These are phyloP conservation scores for Eupeodes luniger DNA, from an alignment of 2,888 invertebrate species.

Conservation along the genomic window DNA sequence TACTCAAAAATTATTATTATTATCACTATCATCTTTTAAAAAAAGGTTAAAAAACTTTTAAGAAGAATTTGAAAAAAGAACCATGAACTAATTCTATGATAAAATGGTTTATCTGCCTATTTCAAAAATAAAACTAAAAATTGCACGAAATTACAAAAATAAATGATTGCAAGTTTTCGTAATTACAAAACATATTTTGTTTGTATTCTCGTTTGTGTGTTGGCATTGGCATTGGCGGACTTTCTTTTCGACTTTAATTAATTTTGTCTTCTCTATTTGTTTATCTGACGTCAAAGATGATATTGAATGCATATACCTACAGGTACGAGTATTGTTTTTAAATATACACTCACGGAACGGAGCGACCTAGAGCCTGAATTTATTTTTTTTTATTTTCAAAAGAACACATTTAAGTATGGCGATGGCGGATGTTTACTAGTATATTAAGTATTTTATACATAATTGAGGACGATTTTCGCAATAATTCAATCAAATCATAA, in stretches of 20 bases:
- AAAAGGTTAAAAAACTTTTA: no score
- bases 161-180: background rate
- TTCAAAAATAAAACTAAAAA: background rate
- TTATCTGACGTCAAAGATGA: conserved; percentile 12
- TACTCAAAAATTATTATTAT: no score
- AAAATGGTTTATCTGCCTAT: background rate
- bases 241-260: background rate
- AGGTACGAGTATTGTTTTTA: no score
- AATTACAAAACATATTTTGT: background rate
- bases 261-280: background rate
- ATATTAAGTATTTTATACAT: no score
- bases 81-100: no score
- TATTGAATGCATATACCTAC: conserved; percentile 2
- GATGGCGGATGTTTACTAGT: no score
- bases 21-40: no score
- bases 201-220: background rate
- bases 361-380: conserved; percentile 6
- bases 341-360: background rate
- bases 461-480: no score
- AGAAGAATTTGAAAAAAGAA: no score
- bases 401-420: background rate
- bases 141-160: background rate
- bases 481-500: no score
- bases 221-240: background rate
- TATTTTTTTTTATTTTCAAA: background rate